Evolutionary conservation across 2,888 invertebrate genomes (phyloP).

Genomic region (Torymus aiolomorphi): DNA sequence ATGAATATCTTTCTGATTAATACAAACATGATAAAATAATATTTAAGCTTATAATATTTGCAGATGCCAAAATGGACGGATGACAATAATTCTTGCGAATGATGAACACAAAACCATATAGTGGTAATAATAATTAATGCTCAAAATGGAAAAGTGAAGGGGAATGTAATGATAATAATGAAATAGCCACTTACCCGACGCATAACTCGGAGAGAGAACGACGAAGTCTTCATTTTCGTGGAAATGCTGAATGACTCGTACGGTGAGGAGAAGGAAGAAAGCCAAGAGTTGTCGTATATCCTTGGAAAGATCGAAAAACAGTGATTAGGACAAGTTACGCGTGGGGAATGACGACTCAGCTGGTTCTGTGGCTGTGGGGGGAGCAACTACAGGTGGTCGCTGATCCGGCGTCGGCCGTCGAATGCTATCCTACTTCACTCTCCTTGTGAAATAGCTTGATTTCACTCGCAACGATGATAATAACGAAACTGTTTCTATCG

Average conservation of each 20-base stretch:
- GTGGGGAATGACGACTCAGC: slow-evolving; percentile 11
- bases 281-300: neutral
- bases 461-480: neutral
- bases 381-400: slow-evolving; percentile 73
- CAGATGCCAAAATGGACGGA: no score
- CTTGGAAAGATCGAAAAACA: neutral
- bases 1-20: no score
- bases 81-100: no score
- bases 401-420: slow-evolving; percentile 30
- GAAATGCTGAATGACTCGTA: slow-evolving; percentile 64
- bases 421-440: slow-evolving; percentile 12
- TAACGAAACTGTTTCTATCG: no score
- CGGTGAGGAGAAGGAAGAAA: slow-evolving; percentile 4
- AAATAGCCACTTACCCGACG: slow-evolving; percentile 81
- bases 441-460: slow-evolving; percentile 27
- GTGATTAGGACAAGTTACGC: neutral
- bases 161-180: neutral
- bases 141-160: no score
- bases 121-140: no score
- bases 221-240: slow-evolving; percentile 85
- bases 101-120: no score
- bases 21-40: no score
- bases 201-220: slow-evolving; percentile 87
- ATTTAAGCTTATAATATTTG: no score
- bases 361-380: slow-evolving; percentile 15